Conservation (phyloP, 2,113 vertebrate genomes). For the Hemiprocne comata region DNA sequence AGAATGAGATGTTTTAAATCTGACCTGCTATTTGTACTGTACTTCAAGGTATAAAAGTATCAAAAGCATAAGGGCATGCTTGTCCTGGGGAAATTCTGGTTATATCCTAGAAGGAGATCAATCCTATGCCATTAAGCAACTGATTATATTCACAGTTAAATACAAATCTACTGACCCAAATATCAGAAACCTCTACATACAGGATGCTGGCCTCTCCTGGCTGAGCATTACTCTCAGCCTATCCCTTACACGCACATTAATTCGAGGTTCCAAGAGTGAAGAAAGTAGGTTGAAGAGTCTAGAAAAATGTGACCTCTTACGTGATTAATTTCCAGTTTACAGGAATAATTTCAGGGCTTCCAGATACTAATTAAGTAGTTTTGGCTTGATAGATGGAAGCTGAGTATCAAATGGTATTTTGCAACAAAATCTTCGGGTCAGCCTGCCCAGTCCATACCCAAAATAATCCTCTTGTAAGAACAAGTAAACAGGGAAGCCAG, state of each 20-base stretch:
- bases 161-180: neutral
- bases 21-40: neutral
- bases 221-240: neutral
- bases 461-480: conserved; percentile 1
- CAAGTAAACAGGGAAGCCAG: neutral
- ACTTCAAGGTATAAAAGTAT: neutral
- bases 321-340: conserved; percentile 16
- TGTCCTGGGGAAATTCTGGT: neutral
- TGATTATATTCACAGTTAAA: neutral
- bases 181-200: neutral
- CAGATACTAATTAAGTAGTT: neutral
- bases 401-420: conserved; percentile 10
- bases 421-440: neutral
- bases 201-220: neutral
- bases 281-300: neutral
- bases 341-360: neutral
- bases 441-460: neutral
- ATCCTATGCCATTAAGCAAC: neutral
- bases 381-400: neutral
- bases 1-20: neutral
- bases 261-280: neutral
- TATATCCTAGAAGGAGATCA: neutral
- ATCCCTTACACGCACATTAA: neutral
- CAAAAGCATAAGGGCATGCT: neutral
- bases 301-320: neutral